Percentiles rank a stretch among this genome's conserved stretches.
Conservation (phyloP, 2,888 invertebrate species). For the Cloeon dipterum region DNA sequence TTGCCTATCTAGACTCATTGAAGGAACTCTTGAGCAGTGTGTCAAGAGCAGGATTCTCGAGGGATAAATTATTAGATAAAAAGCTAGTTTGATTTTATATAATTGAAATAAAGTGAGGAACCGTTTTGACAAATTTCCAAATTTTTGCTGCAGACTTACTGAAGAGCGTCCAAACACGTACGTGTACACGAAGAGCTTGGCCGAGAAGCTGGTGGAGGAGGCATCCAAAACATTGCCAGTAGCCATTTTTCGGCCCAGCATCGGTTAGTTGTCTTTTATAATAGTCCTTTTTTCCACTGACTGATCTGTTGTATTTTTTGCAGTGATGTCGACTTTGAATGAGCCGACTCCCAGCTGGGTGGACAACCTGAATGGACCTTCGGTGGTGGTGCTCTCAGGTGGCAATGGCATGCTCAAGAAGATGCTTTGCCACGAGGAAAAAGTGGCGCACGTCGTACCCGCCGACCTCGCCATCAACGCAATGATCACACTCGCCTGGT, state of each 20-base stretch:
- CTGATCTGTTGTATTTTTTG: too few relatives aligned
- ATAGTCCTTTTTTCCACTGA: too few relatives aligned
- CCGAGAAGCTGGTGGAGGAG: conserved; percentile 24
- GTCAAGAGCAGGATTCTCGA: too few relatives aligned
- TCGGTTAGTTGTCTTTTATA: conserved; percentile 15
- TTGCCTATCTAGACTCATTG: too few relatives aligned
- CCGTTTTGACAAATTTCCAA: too few relatives aligned
- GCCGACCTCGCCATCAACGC: conserved; percentile 83
- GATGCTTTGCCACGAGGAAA: conserved; percentile 59
- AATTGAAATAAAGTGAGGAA: too few relatives aligned
- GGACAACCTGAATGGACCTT: conserved; percentile 90
- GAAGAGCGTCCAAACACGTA: conserved; percentile 31
- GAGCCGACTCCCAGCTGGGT: conserved; percentile 85
- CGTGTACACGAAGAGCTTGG: conserved; percentile 33
- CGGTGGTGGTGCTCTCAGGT: conserved; percentile 31
- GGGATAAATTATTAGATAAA: too few relatives aligned
- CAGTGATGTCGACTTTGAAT: conserved; percentile 47
- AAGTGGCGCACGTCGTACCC: conserved; percentile 68
- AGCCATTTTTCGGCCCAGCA: conserved; percentile 31
- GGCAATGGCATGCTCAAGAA: conserved; percentile 51
- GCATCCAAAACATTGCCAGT: conserved; percentile 25
- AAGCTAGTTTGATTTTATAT: too few relatives aligned
- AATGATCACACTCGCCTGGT: conserved; percentile 78
- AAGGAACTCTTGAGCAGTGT: too few relatives aligned
- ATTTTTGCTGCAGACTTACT: conserved; percentile 10